Conservation (phyloP, 2,888 invertebrate species). For the Epicampocera succincta region DNA sequence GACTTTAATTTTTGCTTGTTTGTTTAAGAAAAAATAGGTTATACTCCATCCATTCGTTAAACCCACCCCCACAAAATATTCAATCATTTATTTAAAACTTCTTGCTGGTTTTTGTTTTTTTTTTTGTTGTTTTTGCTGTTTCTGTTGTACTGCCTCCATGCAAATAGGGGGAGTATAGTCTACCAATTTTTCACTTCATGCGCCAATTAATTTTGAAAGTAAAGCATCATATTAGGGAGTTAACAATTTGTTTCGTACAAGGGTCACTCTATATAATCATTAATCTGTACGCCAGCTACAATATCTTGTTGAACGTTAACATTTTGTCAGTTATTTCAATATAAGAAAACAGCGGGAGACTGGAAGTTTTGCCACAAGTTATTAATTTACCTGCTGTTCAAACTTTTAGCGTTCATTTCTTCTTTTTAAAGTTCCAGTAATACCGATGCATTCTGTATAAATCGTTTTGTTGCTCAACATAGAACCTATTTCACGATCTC, state of each 20-base stretch:
- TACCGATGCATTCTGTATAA: no score
- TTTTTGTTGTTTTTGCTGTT: not conserved
- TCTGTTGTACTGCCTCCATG: slow-evolving; percentile 6
- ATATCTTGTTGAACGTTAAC: no score
- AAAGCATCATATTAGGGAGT: slow-evolving; percentile 19
- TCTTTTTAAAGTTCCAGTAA: no score
- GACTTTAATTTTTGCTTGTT: slow-evolving; percentile 18
- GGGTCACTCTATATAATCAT: no score
- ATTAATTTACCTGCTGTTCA: no score
- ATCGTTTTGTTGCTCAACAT: no score
- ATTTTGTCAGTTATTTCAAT: no score
- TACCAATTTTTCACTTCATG: slow-evolving; percentile 59
- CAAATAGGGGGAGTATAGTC: slow-evolving; percentile 33
- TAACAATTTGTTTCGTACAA: not conserved
- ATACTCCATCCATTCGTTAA: slow-evolving; percentile 36
- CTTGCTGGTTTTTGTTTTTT: slow-evolving; percentile 11
- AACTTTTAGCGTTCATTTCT: no score
- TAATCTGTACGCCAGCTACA: no score
- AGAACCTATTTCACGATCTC: no score
- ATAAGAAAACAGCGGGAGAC: no score
- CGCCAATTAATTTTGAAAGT: slow-evolving; percentile 51
- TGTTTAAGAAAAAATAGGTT: slow-evolving; percentile 29
- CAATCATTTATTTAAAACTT: slow-evolving; percentile 51
- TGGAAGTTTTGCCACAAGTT: no score
- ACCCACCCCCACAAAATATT: slow-evolving; percentile 34